Evolutionary conservation across 2,113 vertebrate species (phyloP).

Genomic region (Callipepla squamata): DNA sequence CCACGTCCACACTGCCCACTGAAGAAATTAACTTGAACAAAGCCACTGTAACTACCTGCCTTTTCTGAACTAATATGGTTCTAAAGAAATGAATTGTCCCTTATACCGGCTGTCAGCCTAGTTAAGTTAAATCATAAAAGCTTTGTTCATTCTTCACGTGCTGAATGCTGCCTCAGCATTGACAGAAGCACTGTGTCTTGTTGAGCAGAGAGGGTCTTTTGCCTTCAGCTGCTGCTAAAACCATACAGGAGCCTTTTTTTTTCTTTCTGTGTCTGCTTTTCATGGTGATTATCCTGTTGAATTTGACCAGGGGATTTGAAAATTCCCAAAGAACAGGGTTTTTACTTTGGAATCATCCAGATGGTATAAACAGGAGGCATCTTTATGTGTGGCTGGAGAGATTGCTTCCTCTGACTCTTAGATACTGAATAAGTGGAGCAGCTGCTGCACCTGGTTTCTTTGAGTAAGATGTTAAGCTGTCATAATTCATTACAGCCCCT

Average conservation of each 20-base stretch:
- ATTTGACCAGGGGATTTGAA: not conserved
- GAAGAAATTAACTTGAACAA: not conserved
- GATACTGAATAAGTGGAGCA: not conserved
- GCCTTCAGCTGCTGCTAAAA: not conserved
- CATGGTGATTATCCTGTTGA: not conserved
- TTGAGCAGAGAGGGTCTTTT: not conserved
- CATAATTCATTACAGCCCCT: not conserved
- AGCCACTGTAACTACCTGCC: not conserved
- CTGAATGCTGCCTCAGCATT: not conserved
- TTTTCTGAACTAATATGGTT: not conserved
- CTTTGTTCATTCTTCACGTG: not conserved
- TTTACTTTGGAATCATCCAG: not conserved
- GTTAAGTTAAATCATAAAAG: not conserved
- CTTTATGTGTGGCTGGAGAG: not conserved
- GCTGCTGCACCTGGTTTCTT: slow-evolving; percentile 21
- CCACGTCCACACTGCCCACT: not conserved
- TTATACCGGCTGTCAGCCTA: not conserved
- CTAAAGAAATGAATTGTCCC: not conserved
- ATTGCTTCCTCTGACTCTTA: not conserved
- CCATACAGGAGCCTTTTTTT: not conserved
- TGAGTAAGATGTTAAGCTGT: not conserved
- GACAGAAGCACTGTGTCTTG: not conserved
- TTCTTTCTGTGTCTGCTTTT: not conserved
- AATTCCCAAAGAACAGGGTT: not conserved
- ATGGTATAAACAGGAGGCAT: not conserved